Evolutionary conservation across 2,888 invertebrate species (phyloP).

Genomic region (Callyntrura guangdongensis): DNA sequence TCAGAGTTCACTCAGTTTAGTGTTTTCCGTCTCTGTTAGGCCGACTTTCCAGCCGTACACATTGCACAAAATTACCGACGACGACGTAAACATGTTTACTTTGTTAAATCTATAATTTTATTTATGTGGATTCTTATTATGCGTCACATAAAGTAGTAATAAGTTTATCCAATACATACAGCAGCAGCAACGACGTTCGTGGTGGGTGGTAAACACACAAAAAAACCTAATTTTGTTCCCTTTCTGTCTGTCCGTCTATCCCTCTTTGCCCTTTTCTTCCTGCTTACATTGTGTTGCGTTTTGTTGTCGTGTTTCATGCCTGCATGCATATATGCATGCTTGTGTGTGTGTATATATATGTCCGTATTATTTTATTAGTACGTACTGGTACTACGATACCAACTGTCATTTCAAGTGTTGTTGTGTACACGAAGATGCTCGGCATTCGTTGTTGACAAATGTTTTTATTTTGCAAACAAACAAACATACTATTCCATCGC

Average conservation of each 20-base stretch:
- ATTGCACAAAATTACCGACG: too few relatives aligned
- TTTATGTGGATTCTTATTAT: not conserved
- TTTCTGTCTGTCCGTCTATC: slow-evolving; percentile 44
- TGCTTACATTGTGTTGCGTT: slow-evolving; percentile 8
- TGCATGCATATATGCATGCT: not conserved
- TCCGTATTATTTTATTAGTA: not conserved
- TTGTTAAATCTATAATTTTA: slow-evolving; percentile 15
- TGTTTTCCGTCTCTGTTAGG: not conserved
- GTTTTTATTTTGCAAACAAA: too few relatives aligned
- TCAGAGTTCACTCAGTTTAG: not conserved
- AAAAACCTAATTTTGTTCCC: slow-evolving; percentile 42
- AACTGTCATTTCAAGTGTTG: too few relatives aligned
- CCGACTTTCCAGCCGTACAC: too few relatives aligned
- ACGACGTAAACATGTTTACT: not conserved
- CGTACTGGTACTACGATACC: too few relatives aligned
- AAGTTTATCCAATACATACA: not conserved
- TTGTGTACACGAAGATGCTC: too few relatives aligned
- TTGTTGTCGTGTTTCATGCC: not conserved
- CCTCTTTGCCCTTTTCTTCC: too few relatives aligned
- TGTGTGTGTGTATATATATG: not conserved
- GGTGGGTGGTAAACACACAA: not conserved
- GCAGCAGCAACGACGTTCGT: not conserved
- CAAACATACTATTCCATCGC: too few relatives aligned
- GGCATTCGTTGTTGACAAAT: too few relatives aligned
- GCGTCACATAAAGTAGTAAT: not conserved